These are phyloP conservation scores for Siderastrea radians DNA, from an alignment of 92 coral and sea anemone genomes.

Conservation along the genomic window DNA sequence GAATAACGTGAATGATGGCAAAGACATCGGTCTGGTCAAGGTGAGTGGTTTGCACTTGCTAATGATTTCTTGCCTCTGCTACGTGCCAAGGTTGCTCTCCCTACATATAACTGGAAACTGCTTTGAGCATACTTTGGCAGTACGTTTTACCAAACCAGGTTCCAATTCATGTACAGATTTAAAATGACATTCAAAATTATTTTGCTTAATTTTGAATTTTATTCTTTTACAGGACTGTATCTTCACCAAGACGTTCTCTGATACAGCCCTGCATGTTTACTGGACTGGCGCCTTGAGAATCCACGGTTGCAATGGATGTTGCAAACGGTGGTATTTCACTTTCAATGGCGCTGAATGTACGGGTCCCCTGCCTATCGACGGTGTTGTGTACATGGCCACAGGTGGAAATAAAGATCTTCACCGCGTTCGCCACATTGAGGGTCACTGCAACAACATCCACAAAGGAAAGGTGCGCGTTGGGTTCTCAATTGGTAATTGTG, in stretches of 20 bases:
- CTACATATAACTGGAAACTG: too few species aligned
- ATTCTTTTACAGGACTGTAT: not conserved
- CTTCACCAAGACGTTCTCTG: slow-evolving; percentile 1
- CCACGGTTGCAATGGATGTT: not conserved
- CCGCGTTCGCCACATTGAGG: too few species aligned
- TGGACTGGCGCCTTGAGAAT: not conserved
- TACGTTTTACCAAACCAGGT: not conserved
- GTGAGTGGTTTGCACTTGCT: not conserved
- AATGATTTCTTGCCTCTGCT: not conserved
- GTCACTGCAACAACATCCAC: too few species aligned
- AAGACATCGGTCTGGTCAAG: not conserved
- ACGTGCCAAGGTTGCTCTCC: not conserved
- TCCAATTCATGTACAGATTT: not conserved
- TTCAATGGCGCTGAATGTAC: too few species aligned
- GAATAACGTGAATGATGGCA: not conserved
- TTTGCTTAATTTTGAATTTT: not conserved
- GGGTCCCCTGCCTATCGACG: too few species aligned
- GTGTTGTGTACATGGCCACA: too few species aligned
- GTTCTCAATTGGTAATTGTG: too few species aligned
- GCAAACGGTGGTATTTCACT: not conserved
- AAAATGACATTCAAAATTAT: not conserved
- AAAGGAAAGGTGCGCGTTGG: too few species aligned
- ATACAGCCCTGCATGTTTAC: slow-evolving; percentile 1
- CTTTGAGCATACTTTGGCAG: too few species aligned
- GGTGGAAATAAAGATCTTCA: too few species aligned